A percentile compares a stretch with the other conserved stretches of the same genome.
These are phyloP conservation scores for Drosophila nr. perissopoda DNA, from an alignment of 2,888 invertebrate species.

Conservation along the genomic window DNA sequence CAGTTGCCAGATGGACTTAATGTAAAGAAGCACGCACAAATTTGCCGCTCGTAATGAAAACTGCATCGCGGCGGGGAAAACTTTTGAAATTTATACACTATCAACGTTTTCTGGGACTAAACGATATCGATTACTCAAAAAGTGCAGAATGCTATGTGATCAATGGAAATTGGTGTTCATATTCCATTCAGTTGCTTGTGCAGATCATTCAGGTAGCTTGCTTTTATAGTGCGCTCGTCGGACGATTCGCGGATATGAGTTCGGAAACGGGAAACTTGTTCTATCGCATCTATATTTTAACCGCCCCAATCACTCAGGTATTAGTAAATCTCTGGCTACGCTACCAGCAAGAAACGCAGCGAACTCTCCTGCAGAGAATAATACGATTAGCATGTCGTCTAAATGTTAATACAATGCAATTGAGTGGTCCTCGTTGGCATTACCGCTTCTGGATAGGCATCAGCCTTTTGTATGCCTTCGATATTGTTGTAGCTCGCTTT, in stretches of 20 bases:
- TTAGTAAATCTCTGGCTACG: constrained; percentile 21
- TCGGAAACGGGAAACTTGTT: constrained; percentile 17
- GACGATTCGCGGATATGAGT: constrained; percentile 8
- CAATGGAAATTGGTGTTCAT: constrained; percentile 15
- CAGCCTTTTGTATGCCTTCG: constrained; percentile 7
- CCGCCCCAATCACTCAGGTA: constrained; percentile 21
- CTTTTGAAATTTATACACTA: constrained; percentile 25
- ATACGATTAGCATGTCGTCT: neutral
- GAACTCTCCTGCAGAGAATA: neutral
- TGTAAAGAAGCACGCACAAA: neutral
- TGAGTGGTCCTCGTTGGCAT: constrained; percentile 13
- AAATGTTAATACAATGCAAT: constrained; percentile 1
- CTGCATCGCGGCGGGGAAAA: neutral
- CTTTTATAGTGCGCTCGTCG: neutral
- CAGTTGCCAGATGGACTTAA: constrained; percentile 4
- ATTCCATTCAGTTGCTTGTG: constrained; percentile 5
- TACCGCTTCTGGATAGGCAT: constrained; percentile 33
- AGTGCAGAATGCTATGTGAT: constrained; percentile 9
- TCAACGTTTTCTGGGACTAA: constrained; percentile 28
- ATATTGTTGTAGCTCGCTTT: neutral
- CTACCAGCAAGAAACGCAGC: constrained; percentile 11
- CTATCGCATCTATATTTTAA: constrained; percentile 14
- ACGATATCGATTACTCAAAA: constrained; percentile 32
- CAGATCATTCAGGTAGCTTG: neutral
- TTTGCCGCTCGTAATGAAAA: constrained; percentile 8